These are phyloP conservation scores for Leptura quadrifasciata DNA, from an alignment of 2,888 invertebrate genomes.

Conservation along the genomic window DNA sequence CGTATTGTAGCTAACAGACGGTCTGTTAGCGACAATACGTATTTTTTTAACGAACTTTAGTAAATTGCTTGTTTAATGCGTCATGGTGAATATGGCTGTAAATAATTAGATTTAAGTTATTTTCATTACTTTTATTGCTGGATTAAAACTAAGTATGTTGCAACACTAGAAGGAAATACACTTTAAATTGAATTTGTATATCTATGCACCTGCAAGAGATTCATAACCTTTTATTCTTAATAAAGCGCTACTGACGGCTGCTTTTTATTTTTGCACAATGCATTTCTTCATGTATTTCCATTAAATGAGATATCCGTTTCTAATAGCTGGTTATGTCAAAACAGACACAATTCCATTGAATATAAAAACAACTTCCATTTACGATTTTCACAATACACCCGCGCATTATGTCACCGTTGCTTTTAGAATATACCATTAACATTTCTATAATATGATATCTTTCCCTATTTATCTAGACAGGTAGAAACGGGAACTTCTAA, in stretches of 20 bases:
- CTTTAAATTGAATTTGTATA: too few relatives aligned
- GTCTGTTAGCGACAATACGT: too few relatives aligned
- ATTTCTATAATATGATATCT: constrained; percentile 37
- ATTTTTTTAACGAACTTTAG: too few relatives aligned
- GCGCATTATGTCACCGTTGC: constrained; percentile 29
- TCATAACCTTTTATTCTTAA: background rate
- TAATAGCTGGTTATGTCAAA: constrained; percentile 28
- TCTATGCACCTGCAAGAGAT: background rate
- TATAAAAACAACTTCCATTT: constrained; percentile 37
- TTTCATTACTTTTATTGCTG: too few relatives aligned
- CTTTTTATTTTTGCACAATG: background rate
- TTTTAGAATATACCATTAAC: constrained; percentile 39
- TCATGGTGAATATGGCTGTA: too few relatives aligned
- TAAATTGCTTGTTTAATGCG: too few relatives aligned
- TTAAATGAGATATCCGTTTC: constrained; percentile 25
- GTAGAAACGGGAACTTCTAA: constrained; percentile 31
- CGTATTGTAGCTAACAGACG: too few relatives aligned
- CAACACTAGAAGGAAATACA: too few relatives aligned
- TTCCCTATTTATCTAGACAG: constrained; percentile 38
- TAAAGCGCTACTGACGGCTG: background rate
- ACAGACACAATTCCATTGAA: constrained; percentile 24
- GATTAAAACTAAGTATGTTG: too few relatives aligned
- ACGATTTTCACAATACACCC: constrained; percentile 26
- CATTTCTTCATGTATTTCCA: constrained; percentile 15
- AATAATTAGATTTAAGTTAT: too few relatives aligned